phyloP scores from a whole-genome alignment of 2,797 vertebrate species.

The Eptatretus atami region DNA sequence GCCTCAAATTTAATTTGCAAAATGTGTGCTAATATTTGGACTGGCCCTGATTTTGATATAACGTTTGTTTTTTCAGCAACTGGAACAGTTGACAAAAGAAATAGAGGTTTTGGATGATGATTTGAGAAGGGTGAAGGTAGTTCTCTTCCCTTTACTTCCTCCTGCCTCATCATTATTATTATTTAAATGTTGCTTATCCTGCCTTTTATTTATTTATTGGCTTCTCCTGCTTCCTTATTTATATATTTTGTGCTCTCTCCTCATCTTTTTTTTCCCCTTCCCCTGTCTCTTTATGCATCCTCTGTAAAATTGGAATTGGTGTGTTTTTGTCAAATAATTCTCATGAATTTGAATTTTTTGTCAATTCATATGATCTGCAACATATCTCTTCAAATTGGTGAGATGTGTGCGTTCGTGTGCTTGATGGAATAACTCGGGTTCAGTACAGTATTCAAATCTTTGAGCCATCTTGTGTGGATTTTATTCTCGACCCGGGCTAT shows the following conservation, averaged over 20 bases:
- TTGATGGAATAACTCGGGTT: no score
- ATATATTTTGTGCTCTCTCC: background rate
- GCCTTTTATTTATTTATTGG: background rate
- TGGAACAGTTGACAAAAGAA: conserved; percentile 95
- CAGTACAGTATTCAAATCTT: no score
- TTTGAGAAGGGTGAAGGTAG: conserved; percentile 92
- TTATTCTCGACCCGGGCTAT: no score
- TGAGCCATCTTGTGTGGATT: no score
- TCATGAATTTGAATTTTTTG: no score
- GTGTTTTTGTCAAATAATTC: no score
- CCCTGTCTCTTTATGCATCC: conserved; percentile 10
- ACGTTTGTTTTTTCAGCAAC: conserved; percentile 25
- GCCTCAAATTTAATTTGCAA: no score
- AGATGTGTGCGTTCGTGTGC: no score
- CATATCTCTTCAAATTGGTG: no score
- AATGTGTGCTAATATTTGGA: no score
- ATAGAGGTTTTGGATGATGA: conserved; percentile 86
- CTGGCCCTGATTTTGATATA: no score
- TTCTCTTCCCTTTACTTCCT: conserved; percentile 9
- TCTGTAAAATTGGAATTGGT: conserved; percentile 8
- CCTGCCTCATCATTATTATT: conserved; percentile 3
- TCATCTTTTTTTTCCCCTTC: conserved; percentile 12
- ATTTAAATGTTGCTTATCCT: conserved; percentile 10
- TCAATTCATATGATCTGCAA: no score
- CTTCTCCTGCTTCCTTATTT: background rate